A percentile compares a stretch with the other conserved stretches of the same genome.
Evolutionary conservation across 2,888 invertebrate genomes (phyloP).

Genomic region (Prosapia bicincta): DNA sequence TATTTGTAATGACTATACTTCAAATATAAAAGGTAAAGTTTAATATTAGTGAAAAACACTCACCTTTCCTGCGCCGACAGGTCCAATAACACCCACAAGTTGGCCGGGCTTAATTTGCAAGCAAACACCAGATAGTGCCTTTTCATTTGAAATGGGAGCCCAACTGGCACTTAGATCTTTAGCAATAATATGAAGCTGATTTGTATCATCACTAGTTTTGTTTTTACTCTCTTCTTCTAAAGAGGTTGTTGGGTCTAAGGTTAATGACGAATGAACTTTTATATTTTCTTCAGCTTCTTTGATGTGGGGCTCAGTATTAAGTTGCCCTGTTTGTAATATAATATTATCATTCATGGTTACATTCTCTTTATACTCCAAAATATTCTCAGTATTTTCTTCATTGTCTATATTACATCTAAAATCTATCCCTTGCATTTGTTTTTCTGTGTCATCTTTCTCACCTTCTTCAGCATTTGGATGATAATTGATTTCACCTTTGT

Average conservation of each 20-base stretch:
- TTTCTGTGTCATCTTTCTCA: constrained; percentile 44
- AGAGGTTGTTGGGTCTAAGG: neutral
- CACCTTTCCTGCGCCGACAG: constrained; percentile 65
- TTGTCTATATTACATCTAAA: too few species aligned
- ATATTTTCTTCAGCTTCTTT: neutral
- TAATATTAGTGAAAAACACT: neutral
- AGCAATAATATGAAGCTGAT: constrained; percentile 46
- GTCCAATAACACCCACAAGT: constrained; percentile 64
- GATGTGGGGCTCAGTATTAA: too few species aligned
- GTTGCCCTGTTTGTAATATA: neutral
- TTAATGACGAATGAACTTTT: neutral
- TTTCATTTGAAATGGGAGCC: constrained; percentile 55
- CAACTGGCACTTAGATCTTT: constrained; percentile 66
- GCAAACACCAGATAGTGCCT: constrained; percentile 52
- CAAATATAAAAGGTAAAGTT: too few species aligned
- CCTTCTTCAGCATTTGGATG: neutral
- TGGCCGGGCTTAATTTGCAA: constrained; percentile 52
- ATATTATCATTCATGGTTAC: neutral
- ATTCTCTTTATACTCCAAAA: too few species aligned
- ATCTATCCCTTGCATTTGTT: too few species aligned
- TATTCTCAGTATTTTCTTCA: too few species aligned
- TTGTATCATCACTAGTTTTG: neutral
- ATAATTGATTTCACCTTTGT: neutral
- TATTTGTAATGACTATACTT: too few species aligned
- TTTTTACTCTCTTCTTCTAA: neutral